These are phyloP conservation scores for Dryadula phaetusa DNA, from an alignment of 2,888 invertebrate species.

Conservation along the genomic window DNA sequence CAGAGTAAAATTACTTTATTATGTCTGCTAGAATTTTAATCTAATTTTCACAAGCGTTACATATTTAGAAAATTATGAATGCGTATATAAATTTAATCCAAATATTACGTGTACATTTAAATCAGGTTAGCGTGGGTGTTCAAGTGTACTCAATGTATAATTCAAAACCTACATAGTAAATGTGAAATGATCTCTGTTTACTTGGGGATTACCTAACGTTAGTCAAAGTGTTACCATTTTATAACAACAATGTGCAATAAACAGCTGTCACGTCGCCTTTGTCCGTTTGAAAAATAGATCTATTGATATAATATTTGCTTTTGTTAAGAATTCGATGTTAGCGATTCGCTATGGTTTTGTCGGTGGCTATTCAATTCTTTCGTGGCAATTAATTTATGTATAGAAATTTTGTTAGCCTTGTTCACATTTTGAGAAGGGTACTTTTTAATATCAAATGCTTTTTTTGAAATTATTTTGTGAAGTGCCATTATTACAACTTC, in stretches of 20 bases:
- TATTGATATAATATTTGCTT: conserved; percentile 24
- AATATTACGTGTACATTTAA: conserved; percentile 7
- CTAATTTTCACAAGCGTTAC: background rate
- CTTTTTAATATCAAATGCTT: no score
- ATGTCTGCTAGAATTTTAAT: no score
- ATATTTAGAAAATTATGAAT: background rate
- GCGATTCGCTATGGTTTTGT: conserved; percentile 7
- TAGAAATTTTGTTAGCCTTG: background rate
- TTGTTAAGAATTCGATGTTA: background rate
- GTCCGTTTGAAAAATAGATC: conserved; percentile 21
- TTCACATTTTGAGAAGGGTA: background rate
- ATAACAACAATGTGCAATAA: conserved; percentile 11
- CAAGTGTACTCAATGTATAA: conserved; percentile 12
- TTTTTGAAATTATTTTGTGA: background rate
- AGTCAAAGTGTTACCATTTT: background rate
- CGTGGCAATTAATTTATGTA: background rate
- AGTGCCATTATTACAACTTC: background rate
- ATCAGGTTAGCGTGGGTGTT: conserved; percentile 9
- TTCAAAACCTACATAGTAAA: conserved; percentile 12
- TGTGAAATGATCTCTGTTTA: conserved; percentile 15
- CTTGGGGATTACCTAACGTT: conserved; percentile 3
- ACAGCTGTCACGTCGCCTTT: conserved; percentile 3
- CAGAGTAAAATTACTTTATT: no score
- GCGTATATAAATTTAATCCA: background rate
- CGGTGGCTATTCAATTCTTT: background rate